Evolutionary conservation across 2,888 invertebrate genomes (phyloP), one percentile per base, ranked within the genome.

Genomic region (Graphium colonna): DNA sequence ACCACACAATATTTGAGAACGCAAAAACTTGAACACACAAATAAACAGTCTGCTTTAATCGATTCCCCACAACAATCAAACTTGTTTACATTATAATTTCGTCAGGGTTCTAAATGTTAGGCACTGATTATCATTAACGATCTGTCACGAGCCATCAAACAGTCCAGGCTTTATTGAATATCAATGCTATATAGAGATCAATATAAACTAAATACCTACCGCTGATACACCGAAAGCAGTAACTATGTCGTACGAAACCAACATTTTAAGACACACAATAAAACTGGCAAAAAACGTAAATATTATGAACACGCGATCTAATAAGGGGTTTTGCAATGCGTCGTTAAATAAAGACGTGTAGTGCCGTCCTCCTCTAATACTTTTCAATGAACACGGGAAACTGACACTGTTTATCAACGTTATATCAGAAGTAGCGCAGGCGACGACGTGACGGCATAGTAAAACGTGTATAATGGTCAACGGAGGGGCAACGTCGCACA

Each of bases 401-500:
- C 12, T 12, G 1, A 9, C 36, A 12, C 3, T 36, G 36, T 36
- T 10, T n/a, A 4, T 5, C 12, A 4, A 13, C n/a, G 36, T n/a
- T 1, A 5, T 13, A 3, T 31, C 3, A n/a, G 26, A 13, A 31
- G 28, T 16, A 33, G 41, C 26, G 49, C 44, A 40, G 21, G 26
- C 13, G 9, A 21, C 31, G 4, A 57, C 15, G 21, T 36, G 5
- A 13, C 5, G 3, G 16, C 8, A 10, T 45, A 45, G 18, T 21
- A 46, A 38, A 46, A 18, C 13, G 33, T 38, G n/a, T 46, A 13
- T 38, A 38, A 21, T 18, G 38, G 21, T 26, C 21, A 4, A 1
- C 38, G n/a, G 56, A 46, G 42, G 26, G 57, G 57, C 57, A 57
- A 57, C 57, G 57, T 38, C 57, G 54, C 51, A 41, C 17, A 18